Percentiles rank a stretch among this genome's conserved stretches.
phyloP scores from a whole-genome alignment of 2,888 invertebrate species.

The Limnephilus rhombicus region DNA sequence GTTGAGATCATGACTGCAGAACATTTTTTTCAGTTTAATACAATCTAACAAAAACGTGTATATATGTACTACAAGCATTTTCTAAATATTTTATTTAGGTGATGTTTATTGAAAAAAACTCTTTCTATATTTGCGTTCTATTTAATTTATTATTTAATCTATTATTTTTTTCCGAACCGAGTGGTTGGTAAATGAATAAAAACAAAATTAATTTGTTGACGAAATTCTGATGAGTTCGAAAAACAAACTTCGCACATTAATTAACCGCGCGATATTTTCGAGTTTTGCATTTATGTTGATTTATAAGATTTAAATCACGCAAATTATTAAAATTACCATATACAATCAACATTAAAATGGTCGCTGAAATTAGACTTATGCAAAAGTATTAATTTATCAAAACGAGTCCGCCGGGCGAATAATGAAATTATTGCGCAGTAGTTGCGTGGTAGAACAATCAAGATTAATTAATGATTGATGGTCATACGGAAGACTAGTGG shows the following conservation, averaged over 20 bases:
- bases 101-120: no score
- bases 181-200: neutral
- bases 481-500: neutral
- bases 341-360: constrained; percentile 22
- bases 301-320: neutral
- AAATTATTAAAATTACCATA: constrained; percentile 33
- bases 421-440: neutral
- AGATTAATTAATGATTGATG: constrained; percentile 31
- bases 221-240: neutral
- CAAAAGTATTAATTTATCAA: constrained; percentile 17
- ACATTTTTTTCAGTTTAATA: no score
- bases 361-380: constrained; percentile 15
- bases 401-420: neutral
- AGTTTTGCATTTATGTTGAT: constrained; percentile 25
- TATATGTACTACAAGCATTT: no score
- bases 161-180: no score
- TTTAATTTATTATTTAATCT: no score
- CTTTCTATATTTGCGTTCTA: no score
- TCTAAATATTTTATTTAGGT: no score
- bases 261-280: neutral
- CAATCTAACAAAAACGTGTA: no score
- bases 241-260: neutral
- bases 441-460: neutral
- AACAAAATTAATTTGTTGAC: neutral
- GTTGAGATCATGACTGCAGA: no score